Conservation (phyloP, 2,888 invertebrate genomes). For the Hemicrepidius hirtus region DNA sequence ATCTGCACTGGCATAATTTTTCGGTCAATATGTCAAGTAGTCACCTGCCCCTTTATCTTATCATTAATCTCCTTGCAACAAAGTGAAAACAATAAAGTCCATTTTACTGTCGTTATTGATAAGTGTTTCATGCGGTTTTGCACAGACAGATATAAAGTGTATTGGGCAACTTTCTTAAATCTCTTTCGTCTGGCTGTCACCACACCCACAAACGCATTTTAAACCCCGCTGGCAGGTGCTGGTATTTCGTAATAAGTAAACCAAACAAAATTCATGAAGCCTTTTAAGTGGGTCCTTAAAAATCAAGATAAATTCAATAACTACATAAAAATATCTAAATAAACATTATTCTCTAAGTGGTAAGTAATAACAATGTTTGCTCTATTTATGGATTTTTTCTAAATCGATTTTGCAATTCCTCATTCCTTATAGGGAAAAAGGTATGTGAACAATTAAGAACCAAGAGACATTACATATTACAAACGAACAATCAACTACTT, state of each 20-base stretch:
- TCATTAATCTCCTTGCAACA: neutral
- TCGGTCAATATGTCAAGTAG: neutral
- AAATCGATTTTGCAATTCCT: neutral
- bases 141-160: neutral
- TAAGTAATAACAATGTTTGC: neutral
- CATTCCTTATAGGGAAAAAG: constrained; percentile 1
- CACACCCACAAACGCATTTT: constrained; percentile 13
- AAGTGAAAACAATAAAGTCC: neutral
- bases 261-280: neutral
- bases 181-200: constrained; percentile 15
- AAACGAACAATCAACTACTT: neutral
- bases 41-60: neutral
- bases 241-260: neutral
- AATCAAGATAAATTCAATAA: no score
- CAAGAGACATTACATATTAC: neutral
- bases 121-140: neutral
- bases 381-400: constrained; percentile 15
- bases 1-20: neutral
- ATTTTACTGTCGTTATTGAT: neutral
- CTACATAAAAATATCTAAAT: no score
- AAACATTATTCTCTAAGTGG: no score
- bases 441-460: constrained; percentile 10
- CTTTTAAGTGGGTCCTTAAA: neutral
- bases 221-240: constrained; percentile 12
- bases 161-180: constrained; percentile 10